Percentiles rank a stretch among this genome's conserved stretches.
Conservation (phyloP, 2,113 vertebrate species). For the Mionectes macconnelli region DNA sequence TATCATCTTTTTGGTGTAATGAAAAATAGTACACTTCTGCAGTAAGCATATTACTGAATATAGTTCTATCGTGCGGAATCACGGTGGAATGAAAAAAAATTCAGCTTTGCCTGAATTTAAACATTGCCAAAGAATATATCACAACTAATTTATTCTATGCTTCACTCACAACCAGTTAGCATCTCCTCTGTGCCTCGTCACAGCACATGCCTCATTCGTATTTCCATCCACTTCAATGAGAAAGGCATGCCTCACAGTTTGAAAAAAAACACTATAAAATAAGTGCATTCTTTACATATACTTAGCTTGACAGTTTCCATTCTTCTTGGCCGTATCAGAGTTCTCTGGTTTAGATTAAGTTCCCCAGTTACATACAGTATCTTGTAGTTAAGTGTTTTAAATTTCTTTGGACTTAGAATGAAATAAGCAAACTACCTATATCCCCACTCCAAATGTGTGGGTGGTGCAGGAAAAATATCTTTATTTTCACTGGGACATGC, state of each 20-base stretch:
- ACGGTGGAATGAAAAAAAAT: neutral
- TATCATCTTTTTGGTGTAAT: neutral
- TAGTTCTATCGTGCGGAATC: neutral
- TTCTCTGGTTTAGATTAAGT: constrained; percentile 50
- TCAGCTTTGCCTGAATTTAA: neutral
- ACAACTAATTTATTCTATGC: neutral
- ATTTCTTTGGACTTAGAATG: neutral
- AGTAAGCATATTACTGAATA: neutral
- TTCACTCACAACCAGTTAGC: neutral
- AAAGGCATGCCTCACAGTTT: neutral
- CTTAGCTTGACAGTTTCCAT: neutral
- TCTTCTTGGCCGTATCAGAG: constrained; percentile 6
- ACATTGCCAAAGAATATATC: neutral
- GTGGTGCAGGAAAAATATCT: constrained; percentile 26
- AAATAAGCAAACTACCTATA: neutral
- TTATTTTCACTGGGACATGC: constrained; percentile 14
- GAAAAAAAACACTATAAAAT: neutral
- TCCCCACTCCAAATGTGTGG: constrained; percentile 33
- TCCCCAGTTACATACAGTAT: neutral
- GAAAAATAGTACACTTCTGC: neutral
- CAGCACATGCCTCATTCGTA: neutral
- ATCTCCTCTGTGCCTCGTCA: constrained; percentile 19
- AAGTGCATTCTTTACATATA: neutral
- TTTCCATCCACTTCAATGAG: neutral
- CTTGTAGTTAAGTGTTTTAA: constrained; percentile 49